Evolutionary conservation across 2,888 invertebrate species (phyloP).

Genomic region (Lasius fuliginosus): DNA sequence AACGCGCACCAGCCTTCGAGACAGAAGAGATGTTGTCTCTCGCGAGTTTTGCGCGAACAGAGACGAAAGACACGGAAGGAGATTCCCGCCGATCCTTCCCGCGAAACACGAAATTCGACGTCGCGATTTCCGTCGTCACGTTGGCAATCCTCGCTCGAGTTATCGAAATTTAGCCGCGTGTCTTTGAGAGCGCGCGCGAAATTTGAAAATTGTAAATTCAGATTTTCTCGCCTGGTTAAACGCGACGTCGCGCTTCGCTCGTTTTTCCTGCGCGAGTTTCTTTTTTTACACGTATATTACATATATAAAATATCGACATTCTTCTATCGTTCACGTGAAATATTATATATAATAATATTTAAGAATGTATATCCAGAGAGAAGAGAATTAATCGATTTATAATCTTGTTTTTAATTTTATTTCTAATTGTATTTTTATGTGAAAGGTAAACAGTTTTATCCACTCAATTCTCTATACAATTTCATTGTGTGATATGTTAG

Average conservation of each 20-base stretch:
- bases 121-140: not conserved
- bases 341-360: not conserved
- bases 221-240: not conserved
- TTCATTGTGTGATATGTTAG: not conserved
- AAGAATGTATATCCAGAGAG: not conserved
- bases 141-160: constrained; percentile 5
- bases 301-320: not conserved
- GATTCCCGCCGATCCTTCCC: not conserved
- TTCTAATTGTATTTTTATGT: not conserved
- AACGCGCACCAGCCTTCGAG: constrained; percentile 50
- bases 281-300: not conserved
- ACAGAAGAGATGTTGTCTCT: constrained; percentile 22
- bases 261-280: not conserved
- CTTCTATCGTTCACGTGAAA: too few relatives aligned
- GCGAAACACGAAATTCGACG: constrained; percentile 16
- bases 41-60: not conserved
- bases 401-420: not conserved
- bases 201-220: not conserved
- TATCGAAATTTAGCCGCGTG: constrained; percentile 19
- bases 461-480: not conserved
- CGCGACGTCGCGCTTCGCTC: not conserved
- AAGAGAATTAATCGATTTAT: not conserved
- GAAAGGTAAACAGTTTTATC: not conserved
- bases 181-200: not conserved
- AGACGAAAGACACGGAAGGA: not conserved